Conservation (phyloP, 2,888 invertebrate species). For the Microctonus hyperodae region DNA sequence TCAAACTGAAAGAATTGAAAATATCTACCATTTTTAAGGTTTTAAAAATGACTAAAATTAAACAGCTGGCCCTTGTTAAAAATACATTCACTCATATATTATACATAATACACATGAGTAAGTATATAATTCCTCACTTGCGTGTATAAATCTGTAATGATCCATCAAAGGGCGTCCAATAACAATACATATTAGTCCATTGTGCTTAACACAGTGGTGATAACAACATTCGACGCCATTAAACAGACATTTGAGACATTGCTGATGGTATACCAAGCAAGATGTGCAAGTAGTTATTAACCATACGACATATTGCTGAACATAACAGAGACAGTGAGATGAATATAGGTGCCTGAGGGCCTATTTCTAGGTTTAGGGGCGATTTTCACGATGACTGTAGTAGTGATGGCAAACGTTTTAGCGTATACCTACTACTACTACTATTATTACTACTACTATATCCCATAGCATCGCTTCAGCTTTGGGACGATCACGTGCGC, state of each 20-base stretch:
- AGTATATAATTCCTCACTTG: too few relatives aligned
- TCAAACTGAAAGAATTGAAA: too few relatives aligned
- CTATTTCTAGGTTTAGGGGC: conserved; percentile 6
- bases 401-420: background rate
- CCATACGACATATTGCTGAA: background rate
- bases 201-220: conserved; percentile 15
- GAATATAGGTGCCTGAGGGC: conserved; percentile 14
- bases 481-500: conserved; percentile 33
- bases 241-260: conserved; percentile 37
- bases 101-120: too few relatives aligned
- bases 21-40: too few relatives aligned
- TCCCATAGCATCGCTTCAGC: conserved; percentile 27
- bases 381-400: background rate
- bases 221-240: conserved; percentile 30
- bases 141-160: background rate
- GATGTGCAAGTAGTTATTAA: background rate
- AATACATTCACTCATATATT: too few relatives aligned
- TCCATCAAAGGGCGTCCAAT: background rate
- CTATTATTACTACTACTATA: too few relatives aligned
- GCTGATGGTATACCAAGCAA: conserved; percentile 10
- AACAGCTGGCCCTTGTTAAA: too few relatives aligned
- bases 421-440: background rate
- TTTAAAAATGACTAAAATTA: too few relatives aligned
- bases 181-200: conserved; percentile 11
- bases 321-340: conserved; percentile 22